These are phyloP conservation scores for Sylvia atricapilla DNA, from an alignment of 2,113 vertebrate genomes.

Conservation along the genomic window DNA sequence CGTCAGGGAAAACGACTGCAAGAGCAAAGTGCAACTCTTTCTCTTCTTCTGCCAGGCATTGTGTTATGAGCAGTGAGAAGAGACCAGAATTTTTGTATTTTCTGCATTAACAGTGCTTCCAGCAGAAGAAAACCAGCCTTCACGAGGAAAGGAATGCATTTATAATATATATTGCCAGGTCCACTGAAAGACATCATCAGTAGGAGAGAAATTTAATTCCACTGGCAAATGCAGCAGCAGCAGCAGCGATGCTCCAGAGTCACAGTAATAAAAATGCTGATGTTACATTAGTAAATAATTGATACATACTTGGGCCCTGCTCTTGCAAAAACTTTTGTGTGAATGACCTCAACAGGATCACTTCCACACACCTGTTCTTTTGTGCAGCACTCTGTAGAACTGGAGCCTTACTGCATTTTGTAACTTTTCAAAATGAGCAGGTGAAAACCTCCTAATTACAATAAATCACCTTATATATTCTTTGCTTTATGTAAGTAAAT, in stretches of 20 bases:
- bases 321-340: background rate
- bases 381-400: background rate
- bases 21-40: background rate
- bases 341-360: accelerated
- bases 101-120: background rate
- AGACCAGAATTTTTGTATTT: background rate
- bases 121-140: background rate
- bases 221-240: background rate
- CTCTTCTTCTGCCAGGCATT: background rate
- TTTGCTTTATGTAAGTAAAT: background rate
- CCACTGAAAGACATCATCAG: background rate
- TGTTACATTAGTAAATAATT: background rate
- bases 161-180: background rate
- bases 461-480: background rate
- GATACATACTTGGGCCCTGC: background rate
- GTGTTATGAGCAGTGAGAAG: background rate
- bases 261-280: background rate
- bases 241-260: background rate
- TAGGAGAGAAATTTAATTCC: background rate
- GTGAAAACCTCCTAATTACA: background rate
- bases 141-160: background rate
- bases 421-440: background rate
- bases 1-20: background rate
- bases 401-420: background rate
- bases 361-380: background rate